phyloP scores from a whole-genome alignment of 2,888 invertebrate species.

The Psylliodes chrysocephalus region DNA sequence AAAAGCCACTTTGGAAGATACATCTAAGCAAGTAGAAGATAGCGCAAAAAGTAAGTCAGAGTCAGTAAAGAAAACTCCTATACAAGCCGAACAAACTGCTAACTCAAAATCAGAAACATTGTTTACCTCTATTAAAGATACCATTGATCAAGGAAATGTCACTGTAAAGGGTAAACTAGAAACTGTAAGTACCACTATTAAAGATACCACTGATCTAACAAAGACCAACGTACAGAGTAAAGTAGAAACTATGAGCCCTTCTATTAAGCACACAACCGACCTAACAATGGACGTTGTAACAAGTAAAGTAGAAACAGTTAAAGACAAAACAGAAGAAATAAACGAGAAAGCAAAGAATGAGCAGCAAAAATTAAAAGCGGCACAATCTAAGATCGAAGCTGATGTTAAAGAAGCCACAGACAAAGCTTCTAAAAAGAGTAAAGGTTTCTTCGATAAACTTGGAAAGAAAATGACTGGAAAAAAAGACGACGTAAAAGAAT shows the following conservation, averaged over 20 bases:
- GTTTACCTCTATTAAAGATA: neutral
- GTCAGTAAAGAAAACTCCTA: conserved; percentile 30
- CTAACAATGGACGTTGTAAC: neutral
- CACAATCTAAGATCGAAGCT: neutral
- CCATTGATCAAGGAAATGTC: neutral
- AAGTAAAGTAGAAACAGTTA: neutral
- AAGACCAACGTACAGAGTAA: conserved; percentile 20
- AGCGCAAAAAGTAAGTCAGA: conserved; percentile 15
- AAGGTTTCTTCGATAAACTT: conserved; percentile 37
- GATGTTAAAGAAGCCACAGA: conserved; percentile 6
- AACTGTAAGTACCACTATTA: neutral
- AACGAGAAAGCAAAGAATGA: neutral
- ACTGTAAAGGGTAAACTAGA: conserved; percentile 5
- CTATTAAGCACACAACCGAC: neutral
- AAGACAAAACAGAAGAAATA: neutral
- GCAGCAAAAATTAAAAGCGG: neutral
- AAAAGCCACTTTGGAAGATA: neutral
- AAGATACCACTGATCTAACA: conserved; percentile 10
- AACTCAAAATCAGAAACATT: neutral
- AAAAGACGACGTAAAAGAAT: conserved; percentile 41
- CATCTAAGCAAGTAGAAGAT: neutral
- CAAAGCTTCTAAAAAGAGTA: conserved; percentile 20
- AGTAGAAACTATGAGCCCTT: neutral
- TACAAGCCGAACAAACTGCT: neutral
- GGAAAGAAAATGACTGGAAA: conserved; percentile 33